These are phyloP conservation scores for Anoncus sp. DNA, from an alignment of 2,888 invertebrate genomes.

Conservation along the genomic window DNA sequence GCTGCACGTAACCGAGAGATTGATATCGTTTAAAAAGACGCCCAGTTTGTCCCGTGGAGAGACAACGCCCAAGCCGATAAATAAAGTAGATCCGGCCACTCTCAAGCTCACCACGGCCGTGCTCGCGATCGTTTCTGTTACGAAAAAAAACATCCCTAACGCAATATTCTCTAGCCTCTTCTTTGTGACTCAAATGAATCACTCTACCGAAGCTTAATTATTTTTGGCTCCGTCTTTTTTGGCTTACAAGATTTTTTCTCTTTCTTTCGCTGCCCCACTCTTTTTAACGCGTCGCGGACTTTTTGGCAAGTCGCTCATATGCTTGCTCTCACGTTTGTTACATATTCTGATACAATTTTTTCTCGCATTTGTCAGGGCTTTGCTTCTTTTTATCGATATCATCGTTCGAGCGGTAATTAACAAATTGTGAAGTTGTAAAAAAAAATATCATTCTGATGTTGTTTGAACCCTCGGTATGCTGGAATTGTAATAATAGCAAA, in stretches of 20 bases:
- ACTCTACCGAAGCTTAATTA: slow-evolving; percentile 45
- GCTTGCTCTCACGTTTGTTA: not conserved
- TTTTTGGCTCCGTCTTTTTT: slow-evolving; percentile 54
- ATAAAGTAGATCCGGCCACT: slow-evolving; percentile 57
- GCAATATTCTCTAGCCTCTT: slow-evolving; percentile 27
- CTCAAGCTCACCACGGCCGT: slow-evolving; percentile 13
- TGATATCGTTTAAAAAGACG: slow-evolving; percentile 75
- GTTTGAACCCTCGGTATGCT: not conserved
- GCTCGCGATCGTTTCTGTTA: slow-evolving; percentile 27
- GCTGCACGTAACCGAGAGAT: slow-evolving; percentile 70
- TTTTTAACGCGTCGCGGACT: slow-evolving; percentile 73
- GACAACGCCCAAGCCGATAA: slow-evolving; percentile 67
- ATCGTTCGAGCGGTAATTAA: not conserved
- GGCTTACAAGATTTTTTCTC: slow-evolving; percentile 35
- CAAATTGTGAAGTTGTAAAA: not conserved
- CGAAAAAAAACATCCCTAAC: slow-evolving; percentile 4
- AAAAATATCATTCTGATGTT: not conserved
- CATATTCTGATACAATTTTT: not conserved
- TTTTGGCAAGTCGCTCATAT: slow-evolving; percentile 53
- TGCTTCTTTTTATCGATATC: not conserved
- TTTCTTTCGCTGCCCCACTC: slow-evolving; percentile 15
- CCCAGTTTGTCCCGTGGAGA: slow-evolving; percentile 64
- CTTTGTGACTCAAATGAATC: slow-evolving; percentile 38
- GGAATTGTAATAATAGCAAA: not conserved
- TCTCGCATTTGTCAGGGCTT: not conserved